These are phyloP conservation scores for Pundamilia nyererei DNA, from an alignment of 2,113 vertebrate genomes.

Conservation along the genomic window DNA sequence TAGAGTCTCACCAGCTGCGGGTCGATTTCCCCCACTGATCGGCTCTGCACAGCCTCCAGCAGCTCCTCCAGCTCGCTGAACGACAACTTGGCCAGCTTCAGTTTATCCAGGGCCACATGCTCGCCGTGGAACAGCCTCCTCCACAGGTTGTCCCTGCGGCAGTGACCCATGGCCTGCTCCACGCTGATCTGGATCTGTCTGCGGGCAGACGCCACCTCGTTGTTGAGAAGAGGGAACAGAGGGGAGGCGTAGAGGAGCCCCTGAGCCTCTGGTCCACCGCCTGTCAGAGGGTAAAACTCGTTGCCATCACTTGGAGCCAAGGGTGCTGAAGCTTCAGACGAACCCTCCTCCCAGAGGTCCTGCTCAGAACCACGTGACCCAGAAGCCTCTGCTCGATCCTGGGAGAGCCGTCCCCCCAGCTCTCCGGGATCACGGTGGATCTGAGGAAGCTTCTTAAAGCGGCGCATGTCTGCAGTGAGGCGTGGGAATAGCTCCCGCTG, in stretches of 20 bases:
- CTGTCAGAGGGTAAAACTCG: constrained; percentile 64
- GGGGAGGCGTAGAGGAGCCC: constrained; percentile 77
- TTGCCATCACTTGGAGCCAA: constrained; percentile 49
- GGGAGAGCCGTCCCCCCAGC: constrained; percentile 40
- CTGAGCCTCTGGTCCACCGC: constrained; percentile 42
- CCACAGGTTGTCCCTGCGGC: constrained; percentile 95
- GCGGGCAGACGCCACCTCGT: constrained; percentile 82
- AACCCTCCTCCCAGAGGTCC: constrained; percentile 76
- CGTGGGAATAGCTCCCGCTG: constrained; percentile 94
- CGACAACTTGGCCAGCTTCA: constrained; percentile 85
- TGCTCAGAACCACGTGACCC: constrained; percentile 39
- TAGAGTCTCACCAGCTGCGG: constrained; percentile 84
- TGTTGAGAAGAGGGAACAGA: constrained; percentile 83
- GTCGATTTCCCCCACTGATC: constrained; percentile 89
- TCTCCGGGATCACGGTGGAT: constrained; percentile 80
- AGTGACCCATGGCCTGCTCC: constrained; percentile 92
- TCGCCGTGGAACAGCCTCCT: constrained; percentile 93
- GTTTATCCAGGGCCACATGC: constrained; percentile 85
- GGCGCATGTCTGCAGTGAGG: constrained; percentile 88
- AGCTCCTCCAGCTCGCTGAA: constrained; percentile 92
- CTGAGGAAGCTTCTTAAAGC: constrained; percentile 88
- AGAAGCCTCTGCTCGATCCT: not conserved
- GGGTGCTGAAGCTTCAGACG: not conserved
- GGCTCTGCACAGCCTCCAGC: constrained; percentile 86
- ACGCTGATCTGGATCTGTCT: constrained; percentile 85